Evolutionary conservation across 2,797 vertebrate genomes (phyloP).

Genomic region (Geotrypetes seraphini): DNA sequence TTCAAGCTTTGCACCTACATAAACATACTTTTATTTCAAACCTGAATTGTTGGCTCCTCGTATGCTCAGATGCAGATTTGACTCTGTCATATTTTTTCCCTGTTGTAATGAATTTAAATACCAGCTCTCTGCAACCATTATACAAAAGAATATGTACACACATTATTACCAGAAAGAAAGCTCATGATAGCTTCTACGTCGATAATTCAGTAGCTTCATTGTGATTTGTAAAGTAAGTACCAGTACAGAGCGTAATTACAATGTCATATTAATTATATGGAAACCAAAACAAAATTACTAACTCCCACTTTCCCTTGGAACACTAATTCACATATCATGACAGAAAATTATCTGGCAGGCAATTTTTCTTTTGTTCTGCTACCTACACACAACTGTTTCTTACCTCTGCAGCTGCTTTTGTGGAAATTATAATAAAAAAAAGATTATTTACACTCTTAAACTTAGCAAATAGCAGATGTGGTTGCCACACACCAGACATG

Average conservation of each 20-base stretch:
- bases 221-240: slow-evolving; percentile 26
- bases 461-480: too few relatives aligned
- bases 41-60: too few relatives aligned
- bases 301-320: slow-evolving; percentile 30
- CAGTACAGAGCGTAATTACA: slow-evolving; percentile 20
- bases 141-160: not conserved
- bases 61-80: slow-evolving; percentile 34
- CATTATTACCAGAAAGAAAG: slow-evolving; percentile 5
- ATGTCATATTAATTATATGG: slow-evolving; percentile 38
- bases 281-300: slow-evolving; percentile 37
- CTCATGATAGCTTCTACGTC: slow-evolving; percentile 8
- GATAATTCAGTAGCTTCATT: slow-evolving; percentile 14
- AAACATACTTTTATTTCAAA: too few relatives aligned
- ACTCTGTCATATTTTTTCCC: slow-evolving; percentile 41
- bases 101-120: slow-evolving; percentile 8
- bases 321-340: slow-evolving; percentile 6
- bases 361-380: slow-evolving; percentile 24
- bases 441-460: too few relatives aligned
- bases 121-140: slow-evolving; percentile 3
- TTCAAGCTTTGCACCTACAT: too few relatives aligned
- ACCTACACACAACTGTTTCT: slow-evolving; percentile 8
- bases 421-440: not conserved
- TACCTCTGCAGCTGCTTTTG: slow-evolving; percentile 9
- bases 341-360: slow-evolving; percentile 13
- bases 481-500: too few relatives aligned